A percentile compares a stretch with the other conserved stretches of the same genome.
These are phyloP conservation scores for Ornithoptera priamus DNA, from an alignment of 2,888 invertebrate genomes.

Conservation along the genomic window DNA sequence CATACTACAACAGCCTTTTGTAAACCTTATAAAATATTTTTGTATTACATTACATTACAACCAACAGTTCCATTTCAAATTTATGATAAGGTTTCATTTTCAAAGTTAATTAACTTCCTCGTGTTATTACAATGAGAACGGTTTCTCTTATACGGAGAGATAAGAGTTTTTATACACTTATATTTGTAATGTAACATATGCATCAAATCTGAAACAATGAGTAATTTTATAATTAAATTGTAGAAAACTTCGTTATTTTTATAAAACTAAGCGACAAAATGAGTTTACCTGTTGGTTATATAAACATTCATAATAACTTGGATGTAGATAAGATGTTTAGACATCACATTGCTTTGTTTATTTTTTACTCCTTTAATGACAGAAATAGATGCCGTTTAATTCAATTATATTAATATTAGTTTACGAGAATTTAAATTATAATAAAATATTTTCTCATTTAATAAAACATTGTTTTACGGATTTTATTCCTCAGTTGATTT, in stretches of 20 bases:
- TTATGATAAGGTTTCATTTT: background rate
- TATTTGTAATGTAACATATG: background rate
- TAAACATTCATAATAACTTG: background rate
- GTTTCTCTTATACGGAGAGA: background rate
- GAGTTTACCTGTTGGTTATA: background rate
- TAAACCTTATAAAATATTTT: background rate
- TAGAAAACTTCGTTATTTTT: too few species aligned
- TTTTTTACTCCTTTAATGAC: background rate
- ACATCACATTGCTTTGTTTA: background rate
- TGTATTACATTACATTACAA: background rate
- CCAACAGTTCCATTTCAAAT: constrained; percentile 2
- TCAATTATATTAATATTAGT: too few species aligned
- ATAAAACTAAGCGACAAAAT: background rate
- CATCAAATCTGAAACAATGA: background rate
- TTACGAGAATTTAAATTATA: too few species aligned
- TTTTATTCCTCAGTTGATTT: too few species aligned
- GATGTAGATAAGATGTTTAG: background rate
- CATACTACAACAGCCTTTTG: background rate
- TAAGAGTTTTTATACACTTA: background rate
- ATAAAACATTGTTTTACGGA: too few species aligned
- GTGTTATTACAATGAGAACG: background rate
- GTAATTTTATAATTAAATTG: background rate
- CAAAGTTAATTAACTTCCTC: constrained; percentile 3
- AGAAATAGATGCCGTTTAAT: too few species aligned
- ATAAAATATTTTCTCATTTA: too few species aligned